phyloP scores from a whole-genome alignment of 2,888 invertebrate species.

The Yponomeuta cagnagella region DNA sequence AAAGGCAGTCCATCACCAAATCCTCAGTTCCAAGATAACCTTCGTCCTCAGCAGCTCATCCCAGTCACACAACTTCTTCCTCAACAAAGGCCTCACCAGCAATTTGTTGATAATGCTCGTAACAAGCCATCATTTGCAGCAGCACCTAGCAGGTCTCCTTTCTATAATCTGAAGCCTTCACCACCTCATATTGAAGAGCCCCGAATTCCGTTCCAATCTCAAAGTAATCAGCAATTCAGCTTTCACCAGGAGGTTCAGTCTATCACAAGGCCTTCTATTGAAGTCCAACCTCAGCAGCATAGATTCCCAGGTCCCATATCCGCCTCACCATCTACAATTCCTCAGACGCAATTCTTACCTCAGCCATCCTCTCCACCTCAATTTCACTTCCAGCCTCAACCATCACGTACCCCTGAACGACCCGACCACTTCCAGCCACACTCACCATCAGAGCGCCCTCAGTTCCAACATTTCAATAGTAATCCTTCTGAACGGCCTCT shows the following conservation, averaged over 20 bases:
- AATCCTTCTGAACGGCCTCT: constrained; percentile 51
- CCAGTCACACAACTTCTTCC: constrained; percentile 67
- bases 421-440: constrained; percentile 17
- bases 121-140: constrained; percentile 51
- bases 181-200: constrained; percentile 61
- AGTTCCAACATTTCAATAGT: constrained; percentile 41
- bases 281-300: constrained; percentile 39
- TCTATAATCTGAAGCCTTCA: constrained; percentile 65
- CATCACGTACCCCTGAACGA: constrained; percentile 44
- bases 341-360: constrained; percentile 23
- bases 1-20: constrained; percentile 51
- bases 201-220: constrained; percentile 54
- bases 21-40: constrained; percentile 53
- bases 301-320: constrained; percentile 39
- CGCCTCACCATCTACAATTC: constrained; percentile 33
- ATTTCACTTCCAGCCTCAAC: constrained; percentile 55
- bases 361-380: constrained; percentile 50
- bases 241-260: constrained; percentile 62
- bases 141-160: constrained; percentile 54
- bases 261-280: constrained; percentile 45
- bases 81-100: constrained; percentile 58
- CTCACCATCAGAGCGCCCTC: constrained; percentile 39
- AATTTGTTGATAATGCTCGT: constrained; percentile 53
- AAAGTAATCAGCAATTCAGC: constrained; percentile 47
- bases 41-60: constrained; percentile 46